Conservation (phyloP, 2,888 invertebrate species). For the Pollenia labialis region DNA sequence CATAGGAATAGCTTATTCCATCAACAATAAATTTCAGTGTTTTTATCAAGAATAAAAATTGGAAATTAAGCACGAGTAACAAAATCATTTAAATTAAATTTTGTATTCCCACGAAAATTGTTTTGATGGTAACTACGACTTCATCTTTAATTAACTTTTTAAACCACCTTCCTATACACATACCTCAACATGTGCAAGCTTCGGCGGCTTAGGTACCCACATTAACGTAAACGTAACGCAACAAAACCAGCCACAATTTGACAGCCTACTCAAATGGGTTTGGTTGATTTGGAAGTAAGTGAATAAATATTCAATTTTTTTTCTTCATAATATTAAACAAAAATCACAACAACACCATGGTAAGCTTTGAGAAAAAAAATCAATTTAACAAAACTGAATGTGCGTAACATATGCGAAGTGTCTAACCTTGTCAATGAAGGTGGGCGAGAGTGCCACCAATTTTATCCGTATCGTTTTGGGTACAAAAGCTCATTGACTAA, state of each 20-base stretch:
- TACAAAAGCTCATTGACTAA: slow-evolving; percentile 6
- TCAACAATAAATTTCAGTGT: too few relatives aligned
- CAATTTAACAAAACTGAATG: slow-evolving; percentile 61
- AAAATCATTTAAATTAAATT: too few relatives aligned
- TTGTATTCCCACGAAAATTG: too few relatives aligned
- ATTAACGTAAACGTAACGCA: slow-evolving; percentile 51
- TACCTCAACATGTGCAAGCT: not conserved
- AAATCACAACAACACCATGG: slow-evolving; percentile 31
- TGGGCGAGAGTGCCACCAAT: slow-evolving; percentile 45
- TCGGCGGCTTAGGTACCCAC: slow-evolving; percentile 19
- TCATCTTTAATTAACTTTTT: not conserved
- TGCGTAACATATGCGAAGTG: slow-evolving; percentile 55
- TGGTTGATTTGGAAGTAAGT: slow-evolving; percentile 42
- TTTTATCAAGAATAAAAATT: too few relatives aligned
- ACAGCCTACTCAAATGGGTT: slow-evolving; percentile 73
- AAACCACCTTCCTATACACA: not conserved
- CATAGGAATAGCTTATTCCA: too few relatives aligned
- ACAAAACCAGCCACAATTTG: slow-evolving; percentile 59
- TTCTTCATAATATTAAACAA: not conserved
- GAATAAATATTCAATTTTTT: slow-evolving; percentile 13
- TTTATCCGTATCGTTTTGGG: not conserved
- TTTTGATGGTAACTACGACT: too few relatives aligned
- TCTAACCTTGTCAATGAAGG: slow-evolving; percentile 47
- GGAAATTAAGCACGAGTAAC: too few relatives aligned
- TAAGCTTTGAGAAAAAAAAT: slow-evolving; percentile 43